A percentile compares a stretch with the other conserved stretches of the same genome.
phyloP scores from a whole-genome alignment of 23 tunicate genomes.

The Ascidia mentula region DNA sequence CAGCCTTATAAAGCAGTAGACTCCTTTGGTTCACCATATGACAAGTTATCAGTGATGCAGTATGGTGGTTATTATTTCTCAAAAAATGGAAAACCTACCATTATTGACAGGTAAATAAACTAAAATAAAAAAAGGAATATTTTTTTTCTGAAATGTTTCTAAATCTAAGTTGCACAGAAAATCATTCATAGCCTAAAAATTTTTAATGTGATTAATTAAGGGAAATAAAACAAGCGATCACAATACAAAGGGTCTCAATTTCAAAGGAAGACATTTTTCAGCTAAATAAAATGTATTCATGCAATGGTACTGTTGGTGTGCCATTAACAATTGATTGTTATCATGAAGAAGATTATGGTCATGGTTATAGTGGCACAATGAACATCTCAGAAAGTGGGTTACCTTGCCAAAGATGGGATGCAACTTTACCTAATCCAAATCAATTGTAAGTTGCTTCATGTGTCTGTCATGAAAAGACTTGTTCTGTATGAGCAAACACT shows the following conservation, averaged over 20 bases:
- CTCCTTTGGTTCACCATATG: slow-evolving; percentile 31
- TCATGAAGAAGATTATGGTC: slow-evolving; percentile 23
- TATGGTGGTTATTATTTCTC: slow-evolving; percentile 28
- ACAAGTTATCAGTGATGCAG: slow-evolving; percentile 33
- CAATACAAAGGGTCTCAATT: neutral
- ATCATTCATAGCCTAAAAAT: neutral
- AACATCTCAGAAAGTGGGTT: slow-evolving; percentile 3
- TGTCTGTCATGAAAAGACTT: neutral
- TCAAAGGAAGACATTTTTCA: slow-evolving; percentile 29
- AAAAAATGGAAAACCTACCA: slow-evolving; percentile 25
- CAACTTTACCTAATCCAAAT: slow-evolving; percentile 5
- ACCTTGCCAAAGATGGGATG: slow-evolving; percentile 29
- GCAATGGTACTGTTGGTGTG: slow-evolving; percentile 3
- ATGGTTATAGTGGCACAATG: slow-evolving; percentile 15
- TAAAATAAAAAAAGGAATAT: neutral
- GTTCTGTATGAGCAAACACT: neutral
- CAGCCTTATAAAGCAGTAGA: neutral
- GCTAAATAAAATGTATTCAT: slow-evolving; percentile 18
- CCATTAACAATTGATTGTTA: slow-evolving; percentile 25
- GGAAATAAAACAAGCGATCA: neutral
- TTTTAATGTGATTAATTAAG: neutral
- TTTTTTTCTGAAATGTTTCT: neutral
- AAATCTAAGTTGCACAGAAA: neutral
- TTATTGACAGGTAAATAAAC: neutral
- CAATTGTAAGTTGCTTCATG: slow-evolving; percentile 6